phyloP scores from a whole-genome alignment of 2,888 invertebrate species.

The Abscondita cerata region DNA sequence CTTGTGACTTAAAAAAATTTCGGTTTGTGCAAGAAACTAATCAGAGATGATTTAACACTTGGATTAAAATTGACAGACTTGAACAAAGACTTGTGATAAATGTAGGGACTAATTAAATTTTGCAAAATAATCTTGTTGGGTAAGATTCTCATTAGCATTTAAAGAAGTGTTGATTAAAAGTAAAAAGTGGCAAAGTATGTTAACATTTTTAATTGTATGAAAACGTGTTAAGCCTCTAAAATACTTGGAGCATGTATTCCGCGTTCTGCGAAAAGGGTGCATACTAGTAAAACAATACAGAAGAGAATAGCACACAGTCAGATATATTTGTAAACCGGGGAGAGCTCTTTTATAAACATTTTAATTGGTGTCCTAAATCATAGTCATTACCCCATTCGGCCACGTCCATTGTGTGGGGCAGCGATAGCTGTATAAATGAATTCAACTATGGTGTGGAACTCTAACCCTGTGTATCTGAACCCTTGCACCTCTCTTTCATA shows the following conservation, averaged over 20 bases:
- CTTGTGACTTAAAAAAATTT: too few relatives aligned
- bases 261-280: conserved; percentile 35
- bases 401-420: conserved; percentile 42
- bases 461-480: conserved; percentile 35
- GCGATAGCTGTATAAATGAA: conserved; percentile 47
- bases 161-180: too few relatives aligned
- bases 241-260: conserved; percentile 24
- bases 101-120: too few relatives aligned
- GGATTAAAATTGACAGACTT: too few relatives aligned
- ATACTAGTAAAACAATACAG: conserved; percentile 37
- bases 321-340: conserved; percentile 43
- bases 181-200: too few relatives aligned
- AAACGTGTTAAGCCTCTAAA: background rate
- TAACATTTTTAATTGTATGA: too few relatives aligned
- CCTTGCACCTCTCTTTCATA: conserved; percentile 31
- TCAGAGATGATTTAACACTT: too few relatives aligned
- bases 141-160: too few relatives aligned
- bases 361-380: conserved; percentile 58
- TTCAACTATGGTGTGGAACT: conserved; percentile 41
- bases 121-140: too few relatives aligned
- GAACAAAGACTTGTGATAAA: too few relatives aligned
- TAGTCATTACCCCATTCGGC: conserved; percentile 52
- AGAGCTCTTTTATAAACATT: conserved; percentile 55
- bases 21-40: too few relatives aligned
- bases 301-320: conserved; percentile 33